A percentile compares a stretch with the other conserved stretches of the same genome.
Evolutionary conservation across 1,140 invertebrate species (phyloP).

Genomic region (Heterodera carotae): DNA sequence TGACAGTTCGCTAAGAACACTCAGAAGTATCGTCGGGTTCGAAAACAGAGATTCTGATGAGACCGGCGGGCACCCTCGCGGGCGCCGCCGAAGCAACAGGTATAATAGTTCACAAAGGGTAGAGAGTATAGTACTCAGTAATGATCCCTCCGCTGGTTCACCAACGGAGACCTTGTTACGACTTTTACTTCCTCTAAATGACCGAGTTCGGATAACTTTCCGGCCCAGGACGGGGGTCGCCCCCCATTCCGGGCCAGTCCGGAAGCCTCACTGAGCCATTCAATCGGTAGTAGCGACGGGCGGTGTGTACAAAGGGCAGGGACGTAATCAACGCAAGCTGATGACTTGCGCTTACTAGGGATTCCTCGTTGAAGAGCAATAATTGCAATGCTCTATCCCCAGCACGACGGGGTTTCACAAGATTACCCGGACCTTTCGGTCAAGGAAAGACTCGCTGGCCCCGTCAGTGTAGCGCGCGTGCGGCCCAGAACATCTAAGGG

Average conservation of each 20-base stretch:
- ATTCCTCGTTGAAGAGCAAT: conserved; percentile 82
- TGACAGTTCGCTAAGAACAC: too few species aligned
- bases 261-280: too few species aligned
- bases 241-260: conserved; percentile 80
- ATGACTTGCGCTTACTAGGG: conserved; percentile 83
- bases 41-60: too few species aligned
- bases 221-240: conserved; percentile 75
- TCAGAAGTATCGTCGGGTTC: too few species aligned
- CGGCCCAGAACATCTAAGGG: conserved; percentile 41
- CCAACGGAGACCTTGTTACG: conserved; percentile 85
- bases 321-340: conserved; percentile 82
- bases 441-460: conserved; percentile 72
- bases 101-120: too few species aligned
- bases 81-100: too few species aligned
- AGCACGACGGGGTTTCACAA: conserved; percentile 78
- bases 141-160: conserved; percentile 85
- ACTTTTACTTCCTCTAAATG: too few species aligned
- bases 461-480: conserved; percentile 78
- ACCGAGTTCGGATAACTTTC: too few species aligned
- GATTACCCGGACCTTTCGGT: conserved; percentile 77
- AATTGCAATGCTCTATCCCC: conserved; percentile 81
- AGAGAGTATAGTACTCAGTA: too few species aligned
- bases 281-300: conserved; percentile 86
- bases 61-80: too few species aligned
- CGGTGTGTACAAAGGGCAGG: conserved; percentile 85